Evolutionary conservation across 1,140 invertebrate genomes (phyloP).

Genomic region (Subanguina moxae): DNA sequence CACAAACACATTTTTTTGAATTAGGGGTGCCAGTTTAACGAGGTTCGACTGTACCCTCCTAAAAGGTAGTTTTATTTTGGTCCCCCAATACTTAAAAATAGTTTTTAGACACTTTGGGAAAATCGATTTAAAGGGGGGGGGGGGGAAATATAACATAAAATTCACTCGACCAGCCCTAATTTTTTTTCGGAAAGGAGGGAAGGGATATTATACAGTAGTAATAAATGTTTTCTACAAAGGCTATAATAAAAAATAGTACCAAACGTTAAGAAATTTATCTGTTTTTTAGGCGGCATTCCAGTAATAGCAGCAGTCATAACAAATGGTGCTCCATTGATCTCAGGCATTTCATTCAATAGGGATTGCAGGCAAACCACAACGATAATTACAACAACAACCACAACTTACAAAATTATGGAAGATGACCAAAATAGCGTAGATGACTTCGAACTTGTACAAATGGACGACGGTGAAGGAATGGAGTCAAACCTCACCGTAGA

Average conservation of each 20-base stretch:
- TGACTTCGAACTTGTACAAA: slow-evolving; percentile 20
- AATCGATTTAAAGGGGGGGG: too few relatives aligned
- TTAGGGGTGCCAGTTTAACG: too few relatives aligned
- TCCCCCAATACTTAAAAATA: too few relatives aligned
- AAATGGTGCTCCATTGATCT: slow-evolving; percentile 19
- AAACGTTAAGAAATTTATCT: neutral
- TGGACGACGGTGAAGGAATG: neutral
- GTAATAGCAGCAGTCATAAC: slow-evolving; percentile 20
- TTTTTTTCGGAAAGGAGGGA: neutral
- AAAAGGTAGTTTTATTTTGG: too few relatives aligned
- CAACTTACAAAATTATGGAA: slow-evolving; percentile 40
- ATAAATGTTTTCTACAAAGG: neutral
- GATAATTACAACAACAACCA: slow-evolving; percentile 42
- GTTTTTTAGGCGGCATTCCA: slow-evolving; percentile 6
- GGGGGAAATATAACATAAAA: too few relatives aligned
- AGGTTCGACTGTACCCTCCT: too few relatives aligned
- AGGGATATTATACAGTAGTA: neutral
- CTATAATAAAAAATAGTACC: neutral
- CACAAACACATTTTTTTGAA: too few relatives aligned
- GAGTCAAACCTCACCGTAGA: too few relatives aligned
- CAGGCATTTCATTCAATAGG: slow-evolving; percentile 25
- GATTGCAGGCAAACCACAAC: slow-evolving; percentile 35
- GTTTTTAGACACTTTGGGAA: too few relatives aligned
- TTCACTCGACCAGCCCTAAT: neutral
- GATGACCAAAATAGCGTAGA: slow-evolving; percentile 31